phyloP scores from a whole-genome alignment of 2,888 invertebrate genomes.

The Diogma glabrata region DNA sequence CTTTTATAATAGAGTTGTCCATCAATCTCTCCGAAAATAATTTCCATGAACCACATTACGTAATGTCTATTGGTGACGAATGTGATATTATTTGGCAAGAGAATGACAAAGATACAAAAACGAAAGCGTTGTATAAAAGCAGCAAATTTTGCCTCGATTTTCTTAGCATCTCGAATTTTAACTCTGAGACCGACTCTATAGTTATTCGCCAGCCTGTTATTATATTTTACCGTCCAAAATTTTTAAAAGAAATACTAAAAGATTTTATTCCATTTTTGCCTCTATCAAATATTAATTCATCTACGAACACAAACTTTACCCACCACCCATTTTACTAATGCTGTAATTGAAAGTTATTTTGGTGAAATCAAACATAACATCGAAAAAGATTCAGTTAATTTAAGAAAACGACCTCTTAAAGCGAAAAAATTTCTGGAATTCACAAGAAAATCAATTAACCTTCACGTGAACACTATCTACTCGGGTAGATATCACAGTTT shows the following conservation, averaged over 20 bases:
- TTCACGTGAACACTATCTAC: too few relatives aligned
- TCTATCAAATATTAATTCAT: neutral
- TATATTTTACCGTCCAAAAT: neutral
- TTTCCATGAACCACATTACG: neutral
- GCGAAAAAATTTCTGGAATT: neutral
- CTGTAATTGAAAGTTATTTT: neutral
- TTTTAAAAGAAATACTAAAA: neutral
- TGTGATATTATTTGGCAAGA: too few relatives aligned
- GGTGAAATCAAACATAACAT: neutral
- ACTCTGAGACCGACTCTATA: too few relatives aligned
- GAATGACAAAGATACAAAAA: too few relatives aligned
- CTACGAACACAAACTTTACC: neutral
- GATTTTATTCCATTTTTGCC: conserved; percentile 3
- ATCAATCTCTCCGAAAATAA: neutral
- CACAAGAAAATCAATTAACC: too few relatives aligned
- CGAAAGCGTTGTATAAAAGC: too few relatives aligned
- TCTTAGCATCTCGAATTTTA: too few relatives aligned
- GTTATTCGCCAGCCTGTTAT: too few relatives aligned
- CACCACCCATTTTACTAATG: conserved; percentile 1
- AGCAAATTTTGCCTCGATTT: too few relatives aligned
- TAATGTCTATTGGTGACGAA: too few relatives aligned
- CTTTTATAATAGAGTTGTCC: neutral
- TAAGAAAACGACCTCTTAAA: neutral
- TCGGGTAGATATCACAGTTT: too few relatives aligned
- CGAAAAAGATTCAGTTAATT: neutral